phyloP scores from a whole-genome alignment of 2,113 vertebrate species.

The Probosciger aterrimus region DNA sequence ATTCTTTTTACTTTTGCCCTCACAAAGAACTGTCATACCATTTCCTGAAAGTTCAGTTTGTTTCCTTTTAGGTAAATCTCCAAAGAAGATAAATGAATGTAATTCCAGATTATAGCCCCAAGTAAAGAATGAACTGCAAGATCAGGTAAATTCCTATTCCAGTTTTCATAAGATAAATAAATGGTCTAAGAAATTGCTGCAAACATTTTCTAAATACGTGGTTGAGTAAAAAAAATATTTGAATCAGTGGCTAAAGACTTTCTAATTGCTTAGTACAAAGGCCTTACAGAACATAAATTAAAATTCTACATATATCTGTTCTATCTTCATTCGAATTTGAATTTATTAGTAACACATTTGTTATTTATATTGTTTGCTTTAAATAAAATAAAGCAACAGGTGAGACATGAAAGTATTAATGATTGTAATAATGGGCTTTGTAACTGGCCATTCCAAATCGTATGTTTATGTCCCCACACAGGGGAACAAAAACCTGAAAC shows the following conservation, averaged over 20 bases:
- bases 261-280: not conserved
- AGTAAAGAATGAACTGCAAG: not conserved
- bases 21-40: not conserved
- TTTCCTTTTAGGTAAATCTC: conserved; percentile 7
- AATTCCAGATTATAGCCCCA: not conserved
- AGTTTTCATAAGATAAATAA: not conserved
- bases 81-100: not conserved
- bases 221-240: not conserved
- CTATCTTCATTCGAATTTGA: not conserved
- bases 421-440: not conserved
- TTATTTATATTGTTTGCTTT: not conserved
- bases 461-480: not conserved
- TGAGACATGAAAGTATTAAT: not conserved
- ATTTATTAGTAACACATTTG: not conserved
- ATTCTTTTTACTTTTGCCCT: not conserved
- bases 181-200: not conserved
- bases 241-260: not conserved
- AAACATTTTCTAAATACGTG: not conserved
- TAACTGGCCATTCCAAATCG: not conserved
- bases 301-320: not conserved
- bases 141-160: not conserved
- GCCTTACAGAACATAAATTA: not conserved
- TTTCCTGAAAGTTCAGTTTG: not conserved
- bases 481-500: fast-evolving
- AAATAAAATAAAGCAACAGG: not conserved